phyloP scores from a whole-genome alignment of 1,140 invertebrate genomes.

The Eueides isabella region DNA sequence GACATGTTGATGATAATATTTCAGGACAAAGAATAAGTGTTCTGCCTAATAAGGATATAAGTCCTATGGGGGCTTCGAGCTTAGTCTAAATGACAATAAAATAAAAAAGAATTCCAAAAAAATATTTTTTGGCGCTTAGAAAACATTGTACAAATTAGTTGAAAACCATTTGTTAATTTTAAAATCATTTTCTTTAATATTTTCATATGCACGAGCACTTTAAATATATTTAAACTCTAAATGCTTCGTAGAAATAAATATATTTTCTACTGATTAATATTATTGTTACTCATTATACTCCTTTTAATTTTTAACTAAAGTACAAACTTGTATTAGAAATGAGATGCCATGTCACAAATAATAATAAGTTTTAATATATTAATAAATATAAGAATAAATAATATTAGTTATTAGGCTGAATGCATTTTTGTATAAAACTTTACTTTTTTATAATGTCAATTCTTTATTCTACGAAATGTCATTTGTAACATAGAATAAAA shows the following conservation, averaged over 20 bases:
- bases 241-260: not conserved
- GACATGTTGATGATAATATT: constrained; percentile 80
- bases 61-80: constrained; percentile 75
- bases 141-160: not conserved
- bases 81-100: constrained; percentile 59
- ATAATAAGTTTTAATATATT: constrained; percentile 42
- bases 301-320: constrained; percentile 32
- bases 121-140: not conserved
- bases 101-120: not conserved
- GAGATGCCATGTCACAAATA: constrained; percentile 62
- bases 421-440: not conserved
- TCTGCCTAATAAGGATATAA: constrained; percentile 50
- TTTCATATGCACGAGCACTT: constrained; percentile 9
- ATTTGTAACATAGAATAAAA: not conserved
- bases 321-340: constrained; percentile 41
- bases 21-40: constrained; percentile 67
- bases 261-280: constrained; percentile 14
- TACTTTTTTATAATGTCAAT: not conserved
- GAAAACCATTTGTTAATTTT: not conserved
- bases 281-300: constrained; percentile 10
- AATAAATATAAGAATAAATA: constrained; percentile 12
- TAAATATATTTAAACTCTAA: not conserved
- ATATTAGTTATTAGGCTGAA: constrained; percentile 10
- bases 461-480: not conserved
- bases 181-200: not conserved